phyloP scores from a whole-genome alignment of 2,113 vertebrate species.

The Thomomys bottae region DNA sequence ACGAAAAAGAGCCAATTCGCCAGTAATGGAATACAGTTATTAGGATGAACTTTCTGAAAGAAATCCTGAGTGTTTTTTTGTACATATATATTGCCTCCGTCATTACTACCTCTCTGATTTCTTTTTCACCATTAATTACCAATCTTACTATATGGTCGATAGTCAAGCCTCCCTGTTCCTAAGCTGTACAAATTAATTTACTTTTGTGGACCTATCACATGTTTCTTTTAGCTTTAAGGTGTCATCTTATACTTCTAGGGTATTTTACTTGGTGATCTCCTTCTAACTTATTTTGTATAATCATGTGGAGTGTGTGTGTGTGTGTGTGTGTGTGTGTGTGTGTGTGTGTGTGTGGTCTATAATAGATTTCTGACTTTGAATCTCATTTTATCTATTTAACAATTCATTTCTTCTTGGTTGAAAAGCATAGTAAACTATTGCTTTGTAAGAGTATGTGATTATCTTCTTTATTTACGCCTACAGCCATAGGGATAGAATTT shows the following conservation, averaged over 20 bases:
- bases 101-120: background rate
- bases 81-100: accelerated
- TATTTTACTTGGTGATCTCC: background rate
- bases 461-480: constrained; percentile 40
- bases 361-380: background rate
- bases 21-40: background rate
- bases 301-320: background rate
- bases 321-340: background rate
- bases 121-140: background rate
- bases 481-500: background rate
- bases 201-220: background rate
- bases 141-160: background rate
- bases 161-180: background rate
- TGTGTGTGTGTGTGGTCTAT: background rate
- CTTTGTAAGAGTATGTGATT: constrained; percentile 20
- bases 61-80: background rate
- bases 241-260: background rate
- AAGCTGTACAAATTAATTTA: background rate
- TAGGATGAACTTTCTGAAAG: background rate
- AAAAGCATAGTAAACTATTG: background rate
- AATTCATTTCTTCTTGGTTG: background rate
- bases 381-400: constrained; percentile 19
- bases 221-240: background rate
- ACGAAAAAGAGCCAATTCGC: background rate
- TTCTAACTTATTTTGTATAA: constrained; percentile 19